Evolutionary conservation across 2,797 vertebrate species (phyloP).

Genomic region (Remorina albescens): DNA sequence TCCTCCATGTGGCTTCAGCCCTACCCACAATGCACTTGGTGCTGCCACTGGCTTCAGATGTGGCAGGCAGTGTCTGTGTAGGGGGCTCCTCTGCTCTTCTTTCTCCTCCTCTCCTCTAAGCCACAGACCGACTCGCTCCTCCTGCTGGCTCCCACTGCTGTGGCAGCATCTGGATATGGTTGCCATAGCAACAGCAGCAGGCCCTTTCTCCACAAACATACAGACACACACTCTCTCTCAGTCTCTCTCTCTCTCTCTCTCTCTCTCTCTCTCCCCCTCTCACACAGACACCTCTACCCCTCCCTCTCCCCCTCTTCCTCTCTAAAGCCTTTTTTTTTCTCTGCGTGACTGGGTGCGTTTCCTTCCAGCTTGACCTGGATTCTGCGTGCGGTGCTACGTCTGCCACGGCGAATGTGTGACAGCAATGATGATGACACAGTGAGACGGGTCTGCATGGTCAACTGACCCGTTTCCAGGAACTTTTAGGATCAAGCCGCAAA

Average conservation of each 20-base stretch:
- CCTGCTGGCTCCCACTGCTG: conserved; percentile 76
- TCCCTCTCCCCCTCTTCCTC: conserved; percentile 51
- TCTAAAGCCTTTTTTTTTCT: conserved; percentile 63
- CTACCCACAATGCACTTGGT: conserved; percentile 79
- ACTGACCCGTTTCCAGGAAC: conserved; percentile 66
- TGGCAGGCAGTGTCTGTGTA: conserved; percentile 56
- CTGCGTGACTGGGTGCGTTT: conserved; percentile 62
- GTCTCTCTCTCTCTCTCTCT: conserved; percentile 22
- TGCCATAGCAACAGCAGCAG: conserved; percentile 79
- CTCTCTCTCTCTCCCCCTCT: conserved; percentile 22
- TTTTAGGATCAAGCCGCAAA: conserved; percentile 28
- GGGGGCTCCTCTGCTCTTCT: conserved; percentile 56
- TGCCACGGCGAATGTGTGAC: conserved; percentile 59
- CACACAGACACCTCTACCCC: conserved; percentile 53
- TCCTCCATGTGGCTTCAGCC: conserved; percentile 74
- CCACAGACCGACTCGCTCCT: conserved; percentile 64
- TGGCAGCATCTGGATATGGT: conserved; percentile 84
- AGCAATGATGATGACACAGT: conserved; percentile 50
- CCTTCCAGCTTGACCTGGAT: conserved; percentile 83
- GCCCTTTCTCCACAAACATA: conserved; percentile 37
- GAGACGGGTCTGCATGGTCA: conserved; percentile 50
- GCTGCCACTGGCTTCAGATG: conserved; percentile 66
- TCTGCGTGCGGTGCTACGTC: conserved; percentile 48
- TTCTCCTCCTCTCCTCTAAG: conserved; percentile 58
- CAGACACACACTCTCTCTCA: conserved; percentile 2